Conservation (phyloP, 2,888 invertebrate genomes). For the Orthosia cruda region DNA sequence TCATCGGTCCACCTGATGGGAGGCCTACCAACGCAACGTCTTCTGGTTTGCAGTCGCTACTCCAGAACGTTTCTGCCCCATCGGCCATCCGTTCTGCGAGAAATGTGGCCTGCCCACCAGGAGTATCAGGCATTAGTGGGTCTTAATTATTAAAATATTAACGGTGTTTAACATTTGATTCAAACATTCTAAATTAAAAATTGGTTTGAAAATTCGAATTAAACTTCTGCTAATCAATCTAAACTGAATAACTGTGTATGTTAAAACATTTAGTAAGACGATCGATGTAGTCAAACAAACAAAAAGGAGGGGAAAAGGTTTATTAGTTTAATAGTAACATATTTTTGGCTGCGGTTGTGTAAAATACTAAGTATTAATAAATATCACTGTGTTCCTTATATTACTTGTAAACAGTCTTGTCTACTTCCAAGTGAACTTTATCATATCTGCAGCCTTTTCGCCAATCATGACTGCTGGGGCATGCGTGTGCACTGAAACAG, state of each 20-base stretch:
- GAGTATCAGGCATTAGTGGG: no score
- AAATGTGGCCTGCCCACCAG: no score
- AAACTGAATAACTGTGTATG: background rate
- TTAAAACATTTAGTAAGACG: background rate
- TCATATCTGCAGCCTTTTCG: slow-evolving; percentile 91
- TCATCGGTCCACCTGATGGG: no score
- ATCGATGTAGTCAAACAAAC: background rate
- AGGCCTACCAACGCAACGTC: no score
- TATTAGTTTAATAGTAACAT: slow-evolving; percentile 15
- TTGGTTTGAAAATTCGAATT: no score
- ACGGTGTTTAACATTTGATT: no score
- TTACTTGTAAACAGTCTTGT: slow-evolving; percentile 2
- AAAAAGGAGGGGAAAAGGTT: slow-evolving; percentile 2
- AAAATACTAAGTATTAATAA: slow-evolving; percentile 16
- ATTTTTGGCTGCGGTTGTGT: slow-evolving; percentile 32
- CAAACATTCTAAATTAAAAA: no score
- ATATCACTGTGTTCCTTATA: slow-evolving; percentile 15
- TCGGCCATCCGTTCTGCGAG: no score
- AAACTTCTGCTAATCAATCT: background rate
- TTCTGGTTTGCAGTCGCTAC: no score
- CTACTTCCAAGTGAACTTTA: slow-evolving; percentile 85
- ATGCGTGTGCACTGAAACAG: slow-evolving; percentile 91
- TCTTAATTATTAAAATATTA: no score
- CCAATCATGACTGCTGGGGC: slow-evolving; percentile 92
- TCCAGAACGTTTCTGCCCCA: no score